A percentile compares a stretch with the other conserved stretches of the same genome.
These are phyloP conservation scores for Colinus virginianus DNA, from an alignment of 2,113 vertebrate species.

Conservation along the genomic window DNA sequence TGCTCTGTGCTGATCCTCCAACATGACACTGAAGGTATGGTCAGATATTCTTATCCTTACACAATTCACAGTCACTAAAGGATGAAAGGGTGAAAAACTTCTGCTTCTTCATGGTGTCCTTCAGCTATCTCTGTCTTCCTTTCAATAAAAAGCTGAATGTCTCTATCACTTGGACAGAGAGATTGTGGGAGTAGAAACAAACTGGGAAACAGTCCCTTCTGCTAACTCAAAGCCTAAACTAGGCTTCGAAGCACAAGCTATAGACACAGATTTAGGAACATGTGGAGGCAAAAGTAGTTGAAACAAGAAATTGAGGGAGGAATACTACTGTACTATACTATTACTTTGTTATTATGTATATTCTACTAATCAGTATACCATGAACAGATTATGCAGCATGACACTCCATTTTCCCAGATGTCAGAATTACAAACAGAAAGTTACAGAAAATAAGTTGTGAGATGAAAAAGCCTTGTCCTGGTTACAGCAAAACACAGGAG, in stretches of 20 bases:
- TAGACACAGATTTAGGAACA: background rate
- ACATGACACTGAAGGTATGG: background rate
- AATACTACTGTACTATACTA: background rate
- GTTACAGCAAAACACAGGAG: background rate
- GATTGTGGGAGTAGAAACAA: background rate
- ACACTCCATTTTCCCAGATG: background rate
- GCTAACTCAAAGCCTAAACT: background rate
- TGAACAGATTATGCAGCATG: background rate
- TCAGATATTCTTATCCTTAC: background rate
- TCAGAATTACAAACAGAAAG: background rate
- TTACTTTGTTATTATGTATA: no score
- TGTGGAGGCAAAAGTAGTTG: background rate
- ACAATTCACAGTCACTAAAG: background rate
- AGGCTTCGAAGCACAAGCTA: background rate
- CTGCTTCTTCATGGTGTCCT: background rate
- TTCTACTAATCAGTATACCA: background rate
- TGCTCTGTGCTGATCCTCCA: background rate
- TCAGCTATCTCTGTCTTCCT: background rate
- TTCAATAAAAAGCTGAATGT: background rate
- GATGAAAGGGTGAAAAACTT: background rate
- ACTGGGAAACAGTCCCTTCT: background rate
- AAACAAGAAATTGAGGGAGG: background rate
- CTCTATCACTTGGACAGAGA: background rate
- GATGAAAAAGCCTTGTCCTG: background rate
- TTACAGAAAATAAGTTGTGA: background rate